phyloP scores from a whole-genome alignment of 2,113 vertebrate species.

The Geococcyx californianus region DNA sequence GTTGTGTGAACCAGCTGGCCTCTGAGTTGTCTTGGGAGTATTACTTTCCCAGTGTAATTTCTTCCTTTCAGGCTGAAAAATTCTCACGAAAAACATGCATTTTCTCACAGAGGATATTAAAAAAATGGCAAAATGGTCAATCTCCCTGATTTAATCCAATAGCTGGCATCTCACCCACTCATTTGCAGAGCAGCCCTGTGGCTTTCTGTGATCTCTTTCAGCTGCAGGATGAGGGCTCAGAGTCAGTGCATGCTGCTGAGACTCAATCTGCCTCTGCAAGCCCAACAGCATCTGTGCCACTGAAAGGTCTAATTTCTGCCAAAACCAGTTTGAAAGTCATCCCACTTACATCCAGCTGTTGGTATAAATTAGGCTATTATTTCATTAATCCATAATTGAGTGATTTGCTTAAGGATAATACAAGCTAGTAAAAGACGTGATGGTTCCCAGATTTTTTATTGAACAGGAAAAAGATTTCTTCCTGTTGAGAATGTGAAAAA shows the following conservation, averaged over 20 bases:
- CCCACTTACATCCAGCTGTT: neutral
- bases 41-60: neutral
- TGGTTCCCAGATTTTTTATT: neutral
- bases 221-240: accelerated
- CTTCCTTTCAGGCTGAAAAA: neutral
- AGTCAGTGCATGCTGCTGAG: accelerated
- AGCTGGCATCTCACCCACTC: neutral
- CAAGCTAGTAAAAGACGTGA: neutral
- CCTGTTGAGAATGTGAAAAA: too few species aligned
- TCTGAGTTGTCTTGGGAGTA: neutral
- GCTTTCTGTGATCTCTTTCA: neutral
- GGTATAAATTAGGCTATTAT: neutral
- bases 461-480: neutral
- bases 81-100: neutral
- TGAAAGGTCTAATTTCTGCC: neutral
- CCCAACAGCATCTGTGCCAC: accelerated
- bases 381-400: neutral
- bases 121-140: neutral
- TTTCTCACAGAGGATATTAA: neutral
- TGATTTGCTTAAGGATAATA: neutral
- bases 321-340: neutral
- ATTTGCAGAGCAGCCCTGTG: neutral
- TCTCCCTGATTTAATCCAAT: neutral
- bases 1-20: neutral
- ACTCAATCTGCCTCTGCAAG: neutral